These are phyloP conservation scores for Ylistrum balloti DNA, from an alignment of 1,140 invertebrate species.

Conservation along the genomic window DNA sequence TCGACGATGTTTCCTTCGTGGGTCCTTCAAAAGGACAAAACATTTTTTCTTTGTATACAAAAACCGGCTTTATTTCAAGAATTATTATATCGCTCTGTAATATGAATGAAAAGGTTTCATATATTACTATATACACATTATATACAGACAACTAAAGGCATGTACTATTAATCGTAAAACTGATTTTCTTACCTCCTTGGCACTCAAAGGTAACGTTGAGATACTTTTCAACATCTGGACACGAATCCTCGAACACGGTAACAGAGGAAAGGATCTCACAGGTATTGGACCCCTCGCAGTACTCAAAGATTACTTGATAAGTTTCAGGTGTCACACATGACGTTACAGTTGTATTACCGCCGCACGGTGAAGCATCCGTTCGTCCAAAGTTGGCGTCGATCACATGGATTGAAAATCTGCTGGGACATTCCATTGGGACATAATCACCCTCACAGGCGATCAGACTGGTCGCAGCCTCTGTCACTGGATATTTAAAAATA, in stretches of 20 bases:
- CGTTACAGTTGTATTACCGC: background rate
- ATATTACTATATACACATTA: background rate
- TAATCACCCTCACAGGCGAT: background rate
- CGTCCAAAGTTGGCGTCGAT: background rate
- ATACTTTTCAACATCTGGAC: background rate
- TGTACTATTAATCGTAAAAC: too few relatives aligned
- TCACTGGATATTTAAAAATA: background rate
- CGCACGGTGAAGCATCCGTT: background rate
- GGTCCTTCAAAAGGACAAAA: too few relatives aligned
- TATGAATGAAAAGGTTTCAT: too few relatives aligned
- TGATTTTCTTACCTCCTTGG: background rate
- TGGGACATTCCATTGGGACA: background rate
- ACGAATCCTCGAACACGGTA: background rate
- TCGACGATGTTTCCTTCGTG: background rate
- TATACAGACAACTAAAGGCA: too few relatives aligned
- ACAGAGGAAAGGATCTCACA: background rate
- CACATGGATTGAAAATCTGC: background rate
- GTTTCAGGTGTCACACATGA: background rate
- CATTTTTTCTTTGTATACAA: too few relatives aligned
- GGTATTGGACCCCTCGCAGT: background rate
- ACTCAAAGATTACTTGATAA: background rate
- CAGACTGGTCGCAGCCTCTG: background rate
- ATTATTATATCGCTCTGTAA: too few relatives aligned
- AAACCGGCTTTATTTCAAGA: too few relatives aligned
- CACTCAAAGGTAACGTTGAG: background rate